phyloP scores from a whole-genome alignment of 2,888 invertebrate species.

The Nezara viridula region DNA sequence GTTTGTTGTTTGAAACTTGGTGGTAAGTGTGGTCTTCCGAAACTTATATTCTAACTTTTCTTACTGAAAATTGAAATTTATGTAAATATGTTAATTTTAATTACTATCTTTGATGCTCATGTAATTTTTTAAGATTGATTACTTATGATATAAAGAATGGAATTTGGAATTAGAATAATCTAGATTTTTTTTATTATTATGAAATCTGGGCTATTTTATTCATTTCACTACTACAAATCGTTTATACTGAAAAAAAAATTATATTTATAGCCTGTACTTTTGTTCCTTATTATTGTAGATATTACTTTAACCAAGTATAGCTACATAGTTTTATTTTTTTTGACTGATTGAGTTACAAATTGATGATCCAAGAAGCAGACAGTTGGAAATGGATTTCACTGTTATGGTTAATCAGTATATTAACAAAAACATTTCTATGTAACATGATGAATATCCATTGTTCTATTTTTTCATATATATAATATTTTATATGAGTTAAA shows the following conservation, averaged over 20 bases:
- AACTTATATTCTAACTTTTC: slow-evolving; percentile 4
- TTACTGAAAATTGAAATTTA: background rate
- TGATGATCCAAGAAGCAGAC: background rate
- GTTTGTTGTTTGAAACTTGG: background rate
- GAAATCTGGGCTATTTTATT: slow-evolving; percentile 18
- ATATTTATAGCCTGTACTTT: background rate
- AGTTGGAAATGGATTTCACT: background rate
- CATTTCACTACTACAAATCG: background rate
- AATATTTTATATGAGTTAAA: background rate
- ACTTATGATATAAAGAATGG: slow-evolving; percentile 5
- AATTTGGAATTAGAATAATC: background rate
- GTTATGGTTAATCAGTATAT: background rate
- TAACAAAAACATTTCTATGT: background rate
- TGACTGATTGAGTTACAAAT: background rate
- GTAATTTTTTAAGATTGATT: slow-evolving; percentile 13
- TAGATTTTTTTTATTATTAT: background rate
- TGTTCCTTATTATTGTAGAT: background rate
- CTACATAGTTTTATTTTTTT: background rate
- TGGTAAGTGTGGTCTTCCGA: slow-evolving; percentile 10
- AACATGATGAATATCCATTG: background rate
- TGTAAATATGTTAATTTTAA: slow-evolving; percentile 32
- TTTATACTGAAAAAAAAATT: background rate
- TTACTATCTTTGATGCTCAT: slow-evolving; percentile 5
- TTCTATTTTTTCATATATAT: slow-evolving; percentile 1
- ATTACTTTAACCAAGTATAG: background rate